These are phyloP conservation scores for Xenotilapia longispinis DNA, from an alignment of 2,113 vertebrate species.

Conservation along the genomic window DNA sequence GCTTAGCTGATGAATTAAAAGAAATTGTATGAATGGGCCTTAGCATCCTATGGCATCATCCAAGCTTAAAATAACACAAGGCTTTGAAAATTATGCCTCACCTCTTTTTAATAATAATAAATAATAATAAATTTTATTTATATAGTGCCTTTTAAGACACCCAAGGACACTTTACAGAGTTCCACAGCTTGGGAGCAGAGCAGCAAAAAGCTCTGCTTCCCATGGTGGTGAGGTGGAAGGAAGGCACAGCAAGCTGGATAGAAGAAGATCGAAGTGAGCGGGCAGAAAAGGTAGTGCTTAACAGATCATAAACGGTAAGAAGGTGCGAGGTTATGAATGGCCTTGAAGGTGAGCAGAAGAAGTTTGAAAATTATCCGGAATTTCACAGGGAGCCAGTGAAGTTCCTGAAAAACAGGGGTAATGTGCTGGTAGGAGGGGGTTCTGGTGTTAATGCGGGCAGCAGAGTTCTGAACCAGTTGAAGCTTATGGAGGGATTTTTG, in stretches of 20 bases:
- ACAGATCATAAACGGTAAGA: neutral
- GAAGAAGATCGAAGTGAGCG: fast-evolving
- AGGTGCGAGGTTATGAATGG: neutral
- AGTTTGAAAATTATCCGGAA: neutral
- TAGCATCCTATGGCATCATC: neutral
- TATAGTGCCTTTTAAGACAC: neutral
- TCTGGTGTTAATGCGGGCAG: neutral
- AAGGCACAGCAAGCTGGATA: neutral
- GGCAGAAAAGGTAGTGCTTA: neutral
- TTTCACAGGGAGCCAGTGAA: neutral
- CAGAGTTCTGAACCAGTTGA: neutral
- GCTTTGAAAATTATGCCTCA: neutral
- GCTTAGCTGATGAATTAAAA: neutral
- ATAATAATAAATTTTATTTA: neutral
- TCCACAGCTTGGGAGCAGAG: neutral
- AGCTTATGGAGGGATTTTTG: neutral
- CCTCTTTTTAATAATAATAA: neutral
- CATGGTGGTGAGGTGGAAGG: neutral
- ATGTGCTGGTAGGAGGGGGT: fast-evolving
- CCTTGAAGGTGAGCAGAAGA: neutral
- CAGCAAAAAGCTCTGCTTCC: neutral
- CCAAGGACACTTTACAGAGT: neutral
- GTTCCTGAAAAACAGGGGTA: neutral
- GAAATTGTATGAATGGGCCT: neutral
- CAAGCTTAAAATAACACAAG: neutral